Conservation (phyloP, 2,797 vertebrate species). For the Cyclopterus lumpus region DNA sequence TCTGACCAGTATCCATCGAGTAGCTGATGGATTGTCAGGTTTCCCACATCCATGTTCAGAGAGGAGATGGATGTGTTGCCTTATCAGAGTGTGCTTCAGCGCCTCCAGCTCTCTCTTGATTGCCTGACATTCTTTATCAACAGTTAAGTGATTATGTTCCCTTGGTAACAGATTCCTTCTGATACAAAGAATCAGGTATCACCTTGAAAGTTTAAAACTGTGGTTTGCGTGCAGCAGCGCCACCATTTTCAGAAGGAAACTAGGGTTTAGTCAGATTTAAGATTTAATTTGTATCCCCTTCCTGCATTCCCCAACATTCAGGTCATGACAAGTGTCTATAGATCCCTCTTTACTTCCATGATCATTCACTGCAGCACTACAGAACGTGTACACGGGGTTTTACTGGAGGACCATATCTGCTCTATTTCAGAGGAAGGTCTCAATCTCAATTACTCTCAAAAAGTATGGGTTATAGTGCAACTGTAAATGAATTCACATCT, state of each 20-base stretch:
- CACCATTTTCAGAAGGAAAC: constrained; percentile 52
- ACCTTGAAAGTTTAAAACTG: constrained; percentile 79
- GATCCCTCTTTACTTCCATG: constrained; percentile 36
- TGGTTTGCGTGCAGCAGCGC: constrained; percentile 53
- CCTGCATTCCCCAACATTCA: constrained; percentile 32
- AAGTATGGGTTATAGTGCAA: constrained; percentile 26
- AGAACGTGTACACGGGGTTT: background rate
- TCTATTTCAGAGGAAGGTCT: constrained; percentile 14
- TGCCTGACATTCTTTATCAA: constrained; percentile 83
- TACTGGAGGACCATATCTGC: background rate
- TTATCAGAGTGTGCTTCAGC: constrained; percentile 68
- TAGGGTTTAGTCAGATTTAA: constrained; percentile 43
- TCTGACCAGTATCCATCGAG: constrained; percentile 45
- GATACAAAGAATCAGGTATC: constrained; percentile 80
- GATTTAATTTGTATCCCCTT: constrained; percentile 32
- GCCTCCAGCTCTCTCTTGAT: constrained; percentile 78
- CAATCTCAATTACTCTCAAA: constrained; percentile 6
- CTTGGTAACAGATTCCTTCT: constrained; percentile 81
- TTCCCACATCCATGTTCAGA: constrained; percentile 49
- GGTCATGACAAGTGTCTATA: constrained; percentile 45
- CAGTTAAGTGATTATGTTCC: constrained; percentile 83
- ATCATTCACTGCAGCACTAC: constrained; percentile 19
- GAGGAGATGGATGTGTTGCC: constrained; percentile 59
- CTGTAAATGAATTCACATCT: constrained; percentile 35
- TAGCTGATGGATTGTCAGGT: constrained; percentile 64